Evolutionary conservation across 2,113 vertebrate genomes (phyloP).

Genomic region (Psilopogon haemacephalus): DNA sequence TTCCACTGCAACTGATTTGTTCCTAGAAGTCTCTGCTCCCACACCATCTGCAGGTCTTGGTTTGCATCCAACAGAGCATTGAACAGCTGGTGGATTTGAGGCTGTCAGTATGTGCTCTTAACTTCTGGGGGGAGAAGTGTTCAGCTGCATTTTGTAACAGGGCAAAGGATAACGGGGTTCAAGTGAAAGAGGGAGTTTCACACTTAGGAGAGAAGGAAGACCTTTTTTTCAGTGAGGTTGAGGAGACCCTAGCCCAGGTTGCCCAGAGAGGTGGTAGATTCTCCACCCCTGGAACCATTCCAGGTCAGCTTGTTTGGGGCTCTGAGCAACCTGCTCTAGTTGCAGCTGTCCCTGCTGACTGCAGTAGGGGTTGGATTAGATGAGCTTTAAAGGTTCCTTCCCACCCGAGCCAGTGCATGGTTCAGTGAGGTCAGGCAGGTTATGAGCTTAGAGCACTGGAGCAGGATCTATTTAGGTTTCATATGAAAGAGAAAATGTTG

Average conservation of each 20-base stretch:
- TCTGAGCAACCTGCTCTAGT: too few relatives aligned
- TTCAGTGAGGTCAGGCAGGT: not conserved
- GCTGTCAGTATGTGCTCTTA: not conserved
- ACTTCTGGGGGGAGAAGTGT: not conserved
- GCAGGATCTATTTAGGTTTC: not conserved
- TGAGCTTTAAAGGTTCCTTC: not conserved
- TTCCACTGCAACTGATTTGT: not conserved
- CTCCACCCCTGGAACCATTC: too few relatives aligned
- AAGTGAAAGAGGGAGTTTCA: not conserved
- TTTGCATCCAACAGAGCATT: not conserved
- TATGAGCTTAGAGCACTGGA: not conserved
- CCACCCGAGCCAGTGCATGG: not conserved
- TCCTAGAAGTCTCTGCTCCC: slow-evolving; percentile 18
- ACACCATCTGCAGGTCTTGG: not conserved
- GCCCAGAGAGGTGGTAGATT: too few relatives aligned
- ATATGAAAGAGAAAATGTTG: slow-evolving; percentile 40
- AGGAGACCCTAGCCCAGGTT: not conserved
- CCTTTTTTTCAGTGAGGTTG: not conserved
- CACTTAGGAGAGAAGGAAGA: not conserved
- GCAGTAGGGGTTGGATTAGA: too few relatives aligned
- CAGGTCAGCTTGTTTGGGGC: too few relatives aligned
- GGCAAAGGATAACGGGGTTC: not conserved
- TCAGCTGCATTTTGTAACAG: not conserved
- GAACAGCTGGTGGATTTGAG: slow-evolving; percentile 25
- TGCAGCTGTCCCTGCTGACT: too few relatives aligned